Evolutionary conservation across 2,797 vertebrate genomes (phyloP), one percentile per base, ranked within the genome.

Genomic region (Linurgus olivaceus): DNA sequence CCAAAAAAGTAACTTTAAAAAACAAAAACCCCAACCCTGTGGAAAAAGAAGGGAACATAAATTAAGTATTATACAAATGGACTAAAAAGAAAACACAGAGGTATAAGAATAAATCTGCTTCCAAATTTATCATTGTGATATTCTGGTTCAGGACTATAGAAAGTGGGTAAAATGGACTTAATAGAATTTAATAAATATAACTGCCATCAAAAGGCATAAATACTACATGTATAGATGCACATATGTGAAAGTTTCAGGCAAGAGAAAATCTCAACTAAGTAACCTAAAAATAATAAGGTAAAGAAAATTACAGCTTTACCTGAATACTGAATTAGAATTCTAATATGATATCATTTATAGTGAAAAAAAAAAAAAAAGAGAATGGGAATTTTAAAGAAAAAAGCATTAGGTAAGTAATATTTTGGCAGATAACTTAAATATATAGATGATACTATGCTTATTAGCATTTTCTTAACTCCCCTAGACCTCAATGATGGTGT

Each of bases 21-120:
- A 79, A 72, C 1, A 59, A 68, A 81, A 37, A 0, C 1, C 1
- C 1, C 2, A 42, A 25, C 5, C 4, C 3, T 31, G 14, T 20
- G 24, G 21, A 12, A 28, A 59, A 72, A 48, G 25, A 57, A 51
- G 37, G 9, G 4, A 65, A 51, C 15, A 45, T 37, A 48, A 31
- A 67, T 55, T 28, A n/a, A 10, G 5, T 24, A 44, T 8, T 25
- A 6, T 13, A 55, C 3, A 33, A 44, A 54, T 74, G 17, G 2
- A 68, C 3, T 19, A 38, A 54, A 76, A 85, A 65, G 13, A 33
- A 75, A 59, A 23, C 7, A 47, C 2, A 28, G 25, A 63, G 12
- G 3, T 21, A 33, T 9, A 37, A 3, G 9, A 83, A 55, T 37
- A 88, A 63, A 51, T 72, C 10, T 61, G 3, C 23, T 68, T 82